phyloP scores from a whole-genome alignment of 2,797 vertebrate species.

The Prunella strophiata region DNA sequence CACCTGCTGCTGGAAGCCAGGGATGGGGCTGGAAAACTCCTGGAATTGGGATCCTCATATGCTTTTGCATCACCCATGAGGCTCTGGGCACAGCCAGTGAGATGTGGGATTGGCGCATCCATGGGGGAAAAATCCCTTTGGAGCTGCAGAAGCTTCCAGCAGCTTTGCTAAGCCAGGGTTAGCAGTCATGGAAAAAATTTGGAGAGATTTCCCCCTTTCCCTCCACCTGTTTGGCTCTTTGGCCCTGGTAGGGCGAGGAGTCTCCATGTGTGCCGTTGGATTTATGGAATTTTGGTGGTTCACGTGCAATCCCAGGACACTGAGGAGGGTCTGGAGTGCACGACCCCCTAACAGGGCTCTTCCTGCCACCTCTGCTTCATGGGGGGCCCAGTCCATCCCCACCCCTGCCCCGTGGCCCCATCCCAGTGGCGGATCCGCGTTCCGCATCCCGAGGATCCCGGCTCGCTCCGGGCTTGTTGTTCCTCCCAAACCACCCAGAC shows the following conservation, averaged over 20 bases:
- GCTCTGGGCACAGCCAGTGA: fast-evolving
- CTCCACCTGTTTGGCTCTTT: neutral
- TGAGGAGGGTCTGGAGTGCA: fast-evolving
- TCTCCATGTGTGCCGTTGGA: fast-evolving
- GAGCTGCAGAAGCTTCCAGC: neutral
- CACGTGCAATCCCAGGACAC: fast-evolving
- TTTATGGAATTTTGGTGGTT: neutral
- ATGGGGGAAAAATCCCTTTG: neutral
- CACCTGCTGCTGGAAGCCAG: neutral
- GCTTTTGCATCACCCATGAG: fast-evolving
- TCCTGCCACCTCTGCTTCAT: neutral
- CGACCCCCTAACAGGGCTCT: neutral
- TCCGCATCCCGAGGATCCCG: neutral
- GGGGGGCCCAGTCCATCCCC: neutral
- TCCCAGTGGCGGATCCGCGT: fast-evolving
- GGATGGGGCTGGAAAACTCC: neutral
- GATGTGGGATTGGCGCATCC: neutral
- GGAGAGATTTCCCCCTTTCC: neutral
- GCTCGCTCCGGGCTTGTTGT: neutral
- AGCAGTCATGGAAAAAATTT: neutral
- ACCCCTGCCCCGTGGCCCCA: neutral
- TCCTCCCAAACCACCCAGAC: conserved; percentile 50
- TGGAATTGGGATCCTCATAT: fast-evolving
- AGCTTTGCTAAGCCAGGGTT: neutral
- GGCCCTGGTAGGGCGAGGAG: fast-evolving